A percentile compares a stretch with the other conserved stretches of the same genome.
These are phyloP conservation scores for Epizoanthus rinbou DNA, from an alignment of 92 coral and sea anemone genomes.

Conservation along the genomic window DNA sequence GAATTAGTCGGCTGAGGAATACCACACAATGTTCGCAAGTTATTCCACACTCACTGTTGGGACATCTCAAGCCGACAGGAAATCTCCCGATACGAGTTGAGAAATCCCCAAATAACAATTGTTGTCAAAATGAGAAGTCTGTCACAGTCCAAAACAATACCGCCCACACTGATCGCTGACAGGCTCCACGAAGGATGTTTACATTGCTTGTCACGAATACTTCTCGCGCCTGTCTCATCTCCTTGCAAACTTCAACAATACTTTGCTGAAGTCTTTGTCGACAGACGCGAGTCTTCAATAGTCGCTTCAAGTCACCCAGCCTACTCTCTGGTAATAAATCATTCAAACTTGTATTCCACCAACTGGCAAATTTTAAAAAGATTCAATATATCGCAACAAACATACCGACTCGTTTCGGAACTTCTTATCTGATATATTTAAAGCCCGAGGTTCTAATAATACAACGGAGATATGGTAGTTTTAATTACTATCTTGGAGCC, in stretches of 20 bases:
- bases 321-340: background rate
- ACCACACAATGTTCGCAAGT: background rate
- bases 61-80: constrained; percentile 34
- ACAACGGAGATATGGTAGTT: background rate
- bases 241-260: background rate
- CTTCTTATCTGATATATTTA: background rate
- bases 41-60: constrained; percentile 4
- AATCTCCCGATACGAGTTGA: constrained; percentile 30
- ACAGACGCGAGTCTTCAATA: background rate
- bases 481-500: constrained; percentile 12
- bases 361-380: background rate
- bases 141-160: constrained; percentile 24
- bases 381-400: background rate
- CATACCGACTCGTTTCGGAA: background rate
- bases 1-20: background rate
- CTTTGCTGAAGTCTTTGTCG: background rate
- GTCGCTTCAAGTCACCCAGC: background rate
- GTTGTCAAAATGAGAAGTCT: constrained; percentile 30
- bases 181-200: constrained; percentile 11
- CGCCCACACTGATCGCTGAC: constrained; percentile 35
- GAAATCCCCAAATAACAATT: constrained; percentile 36
- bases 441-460: background rate
- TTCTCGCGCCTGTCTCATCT: background rate
- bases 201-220: constrained; percentile 20
- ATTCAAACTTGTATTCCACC: background rate